Evolutionary conservation across 1,140 invertebrate genomes (phyloP), one percentile per base, ranked within the genome.

Genomic region (Magallana angulata): DNA sequence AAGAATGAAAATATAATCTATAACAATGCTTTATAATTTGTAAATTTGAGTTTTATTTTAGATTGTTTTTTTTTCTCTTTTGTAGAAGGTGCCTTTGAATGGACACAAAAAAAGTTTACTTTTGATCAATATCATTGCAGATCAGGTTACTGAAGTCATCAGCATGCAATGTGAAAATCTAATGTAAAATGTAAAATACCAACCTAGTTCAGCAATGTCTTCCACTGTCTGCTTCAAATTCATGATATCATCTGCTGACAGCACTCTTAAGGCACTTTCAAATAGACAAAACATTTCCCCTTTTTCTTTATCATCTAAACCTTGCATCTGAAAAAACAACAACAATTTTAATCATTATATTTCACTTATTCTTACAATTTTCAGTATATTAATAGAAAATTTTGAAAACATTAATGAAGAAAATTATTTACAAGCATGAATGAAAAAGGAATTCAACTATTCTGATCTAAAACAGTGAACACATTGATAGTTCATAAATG

Each of bases 291-390:
- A 76, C 18, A 76, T 76, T 24, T 76, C 68, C 30, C 24, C 68
- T 5, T 76, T 76, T 12, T 76, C 68, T 76, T 76, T 24, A 36
- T 30, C 36, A 4, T 9, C 9, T 36, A 76, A 76, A 12, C 68
- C 68, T 76, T 76, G 68, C 68, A 76, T 76, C 68, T 76, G 5
- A 76, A 8, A 36, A 76, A 11, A 76, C n/a, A n/a, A n/a, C n/a
- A 30, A 76, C 0, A 48, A 48, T 48, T 4, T 48, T 5, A 48
- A 48, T 48, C 36, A 2, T 5, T 48, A 36, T 5, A 48, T 48
- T 48, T 48, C 36, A 48, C 36, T 48, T 48, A 48, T 48, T 48
- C 36, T 48, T 48, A 4, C 0, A 48, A 3, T 3, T 2, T 48
- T 48, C 36, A 48, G 36, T 48, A 48, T 2, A 24, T 24, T 24